A percentile compares a stretch with the other conserved stretches of the same genome.
Evolutionary conservation across 1,140 invertebrate genomes (phyloP).

Genomic region (Nebria ingens): DNA sequence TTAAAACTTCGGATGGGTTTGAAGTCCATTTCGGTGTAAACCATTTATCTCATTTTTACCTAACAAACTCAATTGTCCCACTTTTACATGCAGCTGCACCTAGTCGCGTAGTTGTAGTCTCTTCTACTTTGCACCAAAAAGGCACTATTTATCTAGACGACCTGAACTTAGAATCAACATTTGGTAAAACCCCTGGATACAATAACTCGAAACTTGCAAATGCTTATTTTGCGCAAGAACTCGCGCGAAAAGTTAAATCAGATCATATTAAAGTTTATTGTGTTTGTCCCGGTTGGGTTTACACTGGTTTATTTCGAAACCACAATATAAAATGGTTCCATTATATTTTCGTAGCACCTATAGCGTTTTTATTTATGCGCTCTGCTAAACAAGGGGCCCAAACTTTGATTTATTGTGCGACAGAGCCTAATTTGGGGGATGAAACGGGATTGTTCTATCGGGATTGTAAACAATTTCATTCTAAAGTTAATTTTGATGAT

Average conservation of each 20-base stretch:
- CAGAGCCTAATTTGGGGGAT: constrained; percentile 48
- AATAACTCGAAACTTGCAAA: constrained; percentile 72
- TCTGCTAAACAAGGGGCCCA: constrained; percentile 66
- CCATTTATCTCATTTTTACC: constrained; percentile 73
- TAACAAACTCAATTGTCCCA: constrained; percentile 67
- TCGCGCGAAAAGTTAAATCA: constrained; percentile 45
- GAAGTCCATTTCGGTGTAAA: constrained; percentile 75
- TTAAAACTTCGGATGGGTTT: constrained; percentile 65
- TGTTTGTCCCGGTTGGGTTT: constrained; percentile 76
- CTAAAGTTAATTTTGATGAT: constrained; percentile 48
- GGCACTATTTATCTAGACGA: constrained; percentile 65
- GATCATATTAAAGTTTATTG: constrained; percentile 58
- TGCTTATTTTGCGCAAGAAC: constrained; percentile 52
- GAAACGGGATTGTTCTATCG: constrained; percentile 57
- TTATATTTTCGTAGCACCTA: constrained; percentile 54
- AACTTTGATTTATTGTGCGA: constrained; percentile 65
- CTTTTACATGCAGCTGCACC: constrained; percentile 48
- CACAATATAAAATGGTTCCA: constrained; percentile 57
- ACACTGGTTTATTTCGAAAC: constrained; percentile 64
- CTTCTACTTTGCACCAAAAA: constrained; percentile 39
- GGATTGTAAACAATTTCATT: constrained; percentile 57
- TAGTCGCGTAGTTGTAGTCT: constrained; percentile 48
- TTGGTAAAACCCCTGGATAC: constrained; percentile 52
- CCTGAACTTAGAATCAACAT: constrained; percentile 47
- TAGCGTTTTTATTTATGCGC: constrained; percentile 59